Percentiles rank a stretch among this genome's conserved stretches.
phyloP scores from a whole-genome alignment of 2,113 vertebrate species.

The Chloropsis cyanopogon region DNA sequence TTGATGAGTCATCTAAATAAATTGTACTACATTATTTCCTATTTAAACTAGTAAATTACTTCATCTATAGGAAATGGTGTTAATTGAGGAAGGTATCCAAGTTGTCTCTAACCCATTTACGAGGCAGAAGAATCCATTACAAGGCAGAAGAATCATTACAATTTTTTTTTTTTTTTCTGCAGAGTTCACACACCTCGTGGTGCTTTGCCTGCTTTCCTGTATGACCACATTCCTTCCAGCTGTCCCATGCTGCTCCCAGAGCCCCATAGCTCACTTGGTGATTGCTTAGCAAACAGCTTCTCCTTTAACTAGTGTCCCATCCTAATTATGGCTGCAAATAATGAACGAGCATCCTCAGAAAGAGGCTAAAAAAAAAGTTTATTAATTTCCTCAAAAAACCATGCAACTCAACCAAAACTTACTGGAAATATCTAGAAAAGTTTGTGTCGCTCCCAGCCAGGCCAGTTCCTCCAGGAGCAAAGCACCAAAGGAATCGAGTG shows the following conservation, averaged over 20 bases:
- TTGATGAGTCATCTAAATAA: background rate
- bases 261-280: background rate
- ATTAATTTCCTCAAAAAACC: background rate
- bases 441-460: background rate
- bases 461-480: background rate
- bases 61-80: background rate
- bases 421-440: background rate
- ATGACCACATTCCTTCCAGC: constrained; percentile 7
- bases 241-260: background rate
- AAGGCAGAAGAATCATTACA: too few species aligned
- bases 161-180: too few species aligned
- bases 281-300: background rate
- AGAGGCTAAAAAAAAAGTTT: background rate
- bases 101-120: background rate
- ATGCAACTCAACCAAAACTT: background rate
- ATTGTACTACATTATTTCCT: background rate
- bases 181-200: background rate
- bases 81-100: constrained; percentile 3
- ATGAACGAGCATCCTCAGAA: background rate
- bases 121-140: background rate
- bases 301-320: background rate
- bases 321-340: background rate
- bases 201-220: constrained; percentile 13
- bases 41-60: background rate
- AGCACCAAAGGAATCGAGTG: rapidly evolving